Evolutionary conservation across 1,140 invertebrate species (phyloP), one percentile per base, ranked within the genome.

Genomic region (Chironomus striatipennis): DNA sequence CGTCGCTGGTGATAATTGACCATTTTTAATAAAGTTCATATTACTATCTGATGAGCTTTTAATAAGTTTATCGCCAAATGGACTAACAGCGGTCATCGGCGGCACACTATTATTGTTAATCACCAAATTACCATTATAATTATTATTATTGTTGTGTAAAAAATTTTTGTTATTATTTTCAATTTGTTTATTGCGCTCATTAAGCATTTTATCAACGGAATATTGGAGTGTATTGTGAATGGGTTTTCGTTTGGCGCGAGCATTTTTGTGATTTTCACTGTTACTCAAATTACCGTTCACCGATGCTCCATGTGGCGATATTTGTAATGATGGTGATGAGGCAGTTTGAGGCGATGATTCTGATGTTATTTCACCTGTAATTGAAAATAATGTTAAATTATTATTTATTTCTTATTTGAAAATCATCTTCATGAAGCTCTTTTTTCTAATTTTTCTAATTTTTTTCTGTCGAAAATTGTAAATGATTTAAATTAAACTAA

Each of bases 151-250:
- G 20, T 18, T 20, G 20, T 70, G 9, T n/a, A 57, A 57, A 20
- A 20, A 7, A 7, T 70, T 70, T 70, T 70, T 70, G 10, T 21
- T 70, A 70, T 21, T 70, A 70, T 17, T 70, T 18, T 70, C 65
- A 70, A 70, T 70, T 18, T 18, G 3, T 70, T 70, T 70, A 70
- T 70, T 70, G 65, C 65, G 65, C 20, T 70, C 65, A 70, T 70
- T 70, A 20, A 70, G 65, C 65, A 70, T 70, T 70, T 70, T 70
- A 70, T 70, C 65, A 70, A 70, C 65, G 65, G 65, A 70, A 70
- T 70, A 70, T 70, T 70, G 65, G 17, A 70, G 7, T 17, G 65
- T 18, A 70, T 70, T 70, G 20, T 70, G 65, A 70, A 70, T 70
- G n/a, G 65, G 65, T 70, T 70, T 70, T 15, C 65, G 65, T 70